A percentile compares a stretch with the other conserved stretches of the same genome.
phyloP scores from a whole-genome alignment of 2,113 vertebrate species.

The Zosterops lateralis region DNA sequence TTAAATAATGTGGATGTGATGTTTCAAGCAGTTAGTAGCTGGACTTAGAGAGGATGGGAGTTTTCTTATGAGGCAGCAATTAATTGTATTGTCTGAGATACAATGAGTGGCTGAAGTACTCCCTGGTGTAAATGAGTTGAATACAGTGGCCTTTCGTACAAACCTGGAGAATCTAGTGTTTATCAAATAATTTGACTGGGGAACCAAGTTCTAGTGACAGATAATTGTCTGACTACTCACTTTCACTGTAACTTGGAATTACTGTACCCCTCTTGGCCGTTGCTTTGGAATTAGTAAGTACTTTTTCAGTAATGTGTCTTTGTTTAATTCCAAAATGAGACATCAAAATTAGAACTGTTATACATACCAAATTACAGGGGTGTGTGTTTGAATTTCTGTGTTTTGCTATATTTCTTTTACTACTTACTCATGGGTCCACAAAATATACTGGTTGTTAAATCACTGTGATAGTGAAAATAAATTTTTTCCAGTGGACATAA shows the following conservation, averaged over 20 bases:
- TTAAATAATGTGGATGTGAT: conserved; percentile 49
- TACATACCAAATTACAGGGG: not conserved
- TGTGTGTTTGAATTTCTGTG: not conserved
- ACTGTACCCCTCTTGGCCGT: rapidly evolving
- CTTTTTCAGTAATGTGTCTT: not conserved
- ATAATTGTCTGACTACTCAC: not conserved
- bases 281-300: not conserved
- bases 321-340: not conserved
- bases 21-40: conserved; percentile 30
- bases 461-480: not conserved
- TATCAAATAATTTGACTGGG: not conserved
- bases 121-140: not conserved
- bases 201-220: not conserved
- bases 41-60: not conserved
- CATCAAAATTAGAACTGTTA: not conserved
- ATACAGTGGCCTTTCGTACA: not conserved
- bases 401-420: rapidly evolving
- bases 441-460: not conserved
- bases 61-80: not conserved
- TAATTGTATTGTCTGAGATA: not conserved
- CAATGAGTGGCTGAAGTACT: not conserved
- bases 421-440: not conserved
- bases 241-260: not conserved
- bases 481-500: not conserved
- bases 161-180: not conserved